Base-by-base conservation (phyloP, 2,797 vertebrate genomes). In the Passerculus sandwichensis region DNA sequence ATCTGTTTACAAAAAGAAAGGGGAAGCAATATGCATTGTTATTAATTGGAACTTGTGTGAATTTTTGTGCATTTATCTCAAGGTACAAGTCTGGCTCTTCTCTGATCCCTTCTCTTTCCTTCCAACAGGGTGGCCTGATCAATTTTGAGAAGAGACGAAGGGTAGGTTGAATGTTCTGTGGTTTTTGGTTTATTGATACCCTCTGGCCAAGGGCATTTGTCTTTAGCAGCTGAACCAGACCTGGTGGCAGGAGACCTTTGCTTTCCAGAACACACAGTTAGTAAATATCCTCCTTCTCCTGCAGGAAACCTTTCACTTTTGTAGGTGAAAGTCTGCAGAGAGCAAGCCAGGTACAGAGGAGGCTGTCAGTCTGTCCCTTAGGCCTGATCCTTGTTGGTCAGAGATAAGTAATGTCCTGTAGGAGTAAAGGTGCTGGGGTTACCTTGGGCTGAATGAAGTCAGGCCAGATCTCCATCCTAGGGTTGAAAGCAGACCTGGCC, bases 61-160 rank as follows among this genome's bases (percentile, higher is more conserved):
- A 47, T 64, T 79, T 47, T 38, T 65, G 67, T 65, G 45, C 13
- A 14, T 34, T 67, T 88, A 34, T 59, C 53, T 88, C 71, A 54
- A 51, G 38, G 47, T 80, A 29, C 51, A 70, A 71, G n/a, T 27
- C 27, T 60, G 56, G 44, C 11, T 84, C 42, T 83, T 45, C 45
- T 80, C 91, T 93, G 48, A 73, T 87, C 25, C 54, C 5, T 87
- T 76, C 84, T 82, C 60, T 85, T 91, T 78, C 64, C 84, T 93
- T 95, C 50, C 89, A 91, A 88, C 97, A 99, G 99, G 98, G 98
- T 59, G 99, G 99, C 42, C 98, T 99, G 96, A 99, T 99, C 95
- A 99, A 99, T 97, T 99, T 99, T 91, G 99, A 99, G 95, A 99
- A 99, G 98, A 98, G 99, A 92, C 98, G 99, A 96, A 98, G 97